Evolutionary conservation across 2,113 vertebrate genomes (phyloP).

Genomic region (Melanocharis versteri): DNA sequence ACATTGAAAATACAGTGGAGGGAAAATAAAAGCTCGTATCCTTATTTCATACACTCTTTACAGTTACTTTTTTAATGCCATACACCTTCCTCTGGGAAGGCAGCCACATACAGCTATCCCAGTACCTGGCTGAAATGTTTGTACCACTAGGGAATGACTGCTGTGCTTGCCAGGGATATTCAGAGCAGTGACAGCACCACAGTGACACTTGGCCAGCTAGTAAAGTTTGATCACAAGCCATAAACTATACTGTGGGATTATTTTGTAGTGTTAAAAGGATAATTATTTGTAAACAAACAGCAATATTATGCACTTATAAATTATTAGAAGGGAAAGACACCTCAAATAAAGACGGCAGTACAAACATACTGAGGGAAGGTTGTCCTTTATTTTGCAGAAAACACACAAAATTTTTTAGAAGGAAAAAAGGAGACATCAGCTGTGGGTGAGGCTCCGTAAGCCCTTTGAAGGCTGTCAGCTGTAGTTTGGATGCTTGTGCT

Average conservation of each 20-base stretch:
- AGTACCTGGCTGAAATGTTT: neutral
- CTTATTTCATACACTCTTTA: neutral
- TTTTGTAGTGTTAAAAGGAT: neutral
- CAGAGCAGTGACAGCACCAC: neutral
- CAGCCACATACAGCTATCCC: neutral
- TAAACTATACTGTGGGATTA: neutral
- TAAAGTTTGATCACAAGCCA: neutral
- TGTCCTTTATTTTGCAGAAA: neutral
- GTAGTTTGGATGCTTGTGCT: neutral
- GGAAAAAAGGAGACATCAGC: neutral
- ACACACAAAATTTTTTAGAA: neutral
- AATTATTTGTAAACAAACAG: neutral
- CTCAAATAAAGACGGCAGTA: neutral
- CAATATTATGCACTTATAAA: neutral
- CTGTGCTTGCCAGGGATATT: neutral
- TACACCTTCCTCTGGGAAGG: neutral
- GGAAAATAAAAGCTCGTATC: neutral
- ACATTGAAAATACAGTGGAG: neutral
- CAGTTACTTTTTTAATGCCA: neutral
- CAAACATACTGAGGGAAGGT: neutral
- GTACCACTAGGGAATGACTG: neutral
- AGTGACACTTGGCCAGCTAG: neutral
- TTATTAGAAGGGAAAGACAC: neutral
- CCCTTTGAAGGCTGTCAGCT: neutral
- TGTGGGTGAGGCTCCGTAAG: neutral